A percentile compares a stretch with the other conserved stretches of the same genome.
These are phyloP conservation scores for Bos taurus DNA, from an alignment of 2,113 vertebrate genomes.

Conservation along the genomic window ARS-UCD2.0 NC_037338.1:69096501-69097000, in stretches of 20 bases:
- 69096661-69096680: not conserved
- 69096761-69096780: not conserved
- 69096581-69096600: too few species aligned
- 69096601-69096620: too few species aligned
- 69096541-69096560: too few species aligned
- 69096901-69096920: not conserved
- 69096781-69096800: slow-evolving; percentile 52
- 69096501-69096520: not conserved
- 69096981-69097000: not conserved
- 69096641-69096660: not conserved
- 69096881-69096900: slow-evolving; percentile 35
- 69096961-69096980: slow-evolving; percentile 36
- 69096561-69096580: too few species aligned
- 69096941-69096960: slow-evolving; percentile 11
- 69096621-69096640: not conserved
- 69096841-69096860: slow-evolving; percentile 25
- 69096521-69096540: too few species aligned
- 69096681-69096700: not conserved
- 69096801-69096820: slow-evolving; percentile 15
- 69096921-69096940: not conserved
- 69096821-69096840: slow-evolving; percentile 19
- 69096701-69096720: not conserved
- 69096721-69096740: not conserved
- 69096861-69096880: slow-evolving; percentile 29
- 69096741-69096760: not conserved